A percentile compares a stretch with the other conserved stretches of the same genome.
Conservation (phyloP, 2,113 vertebrate species). For the Cryptotis parvus region DNA sequence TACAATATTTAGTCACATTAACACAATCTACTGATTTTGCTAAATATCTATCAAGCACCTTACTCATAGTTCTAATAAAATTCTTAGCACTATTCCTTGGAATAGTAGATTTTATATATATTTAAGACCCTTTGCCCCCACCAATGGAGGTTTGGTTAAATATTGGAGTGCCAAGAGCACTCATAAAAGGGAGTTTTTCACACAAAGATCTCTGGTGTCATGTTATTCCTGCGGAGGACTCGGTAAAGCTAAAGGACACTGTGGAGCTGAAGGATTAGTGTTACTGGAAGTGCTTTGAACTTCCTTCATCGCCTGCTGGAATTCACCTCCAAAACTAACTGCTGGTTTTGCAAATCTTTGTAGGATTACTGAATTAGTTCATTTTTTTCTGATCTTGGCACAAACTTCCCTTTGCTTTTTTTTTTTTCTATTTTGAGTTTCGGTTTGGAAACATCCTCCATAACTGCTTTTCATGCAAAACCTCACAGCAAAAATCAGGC, state of each 20-base stretch:
- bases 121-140: neutral
- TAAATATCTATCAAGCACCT: neutral
- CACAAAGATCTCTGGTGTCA: neutral
- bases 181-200: neutral
- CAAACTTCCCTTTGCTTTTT: slow-evolving; percentile 31
- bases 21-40: slow-evolving; percentile 29
- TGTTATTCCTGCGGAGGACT: neutral
- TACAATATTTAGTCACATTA: slow-evolving; percentile 35
- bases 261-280: slow-evolving; percentile 32
- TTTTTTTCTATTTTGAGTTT: slow-evolving; percentile 44
- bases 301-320: slow-evolving; percentile 18
- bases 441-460: slow-evolving; percentile 43
- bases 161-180: neutral
- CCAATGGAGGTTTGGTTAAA: neutral
- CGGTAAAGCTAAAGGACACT: neutral
- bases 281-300: neutral
- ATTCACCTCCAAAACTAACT: neutral
- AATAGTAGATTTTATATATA: slow-evolving; percentile 13
- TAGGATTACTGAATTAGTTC: neutral
- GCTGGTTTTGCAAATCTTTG: slow-evolving; percentile 17
- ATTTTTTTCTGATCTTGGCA: slow-evolving; percentile 38
- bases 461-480: slow-evolving; percentile 29
- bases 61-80: neutral
- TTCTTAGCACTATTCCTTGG: slow-evolving; percentile 11
- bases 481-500: slow-evolving; percentile 47